These are phyloP conservation scores for Netelia fuscicornis DNA, from an alignment of 2,888 invertebrate species.

Conservation along the genomic window DNA sequence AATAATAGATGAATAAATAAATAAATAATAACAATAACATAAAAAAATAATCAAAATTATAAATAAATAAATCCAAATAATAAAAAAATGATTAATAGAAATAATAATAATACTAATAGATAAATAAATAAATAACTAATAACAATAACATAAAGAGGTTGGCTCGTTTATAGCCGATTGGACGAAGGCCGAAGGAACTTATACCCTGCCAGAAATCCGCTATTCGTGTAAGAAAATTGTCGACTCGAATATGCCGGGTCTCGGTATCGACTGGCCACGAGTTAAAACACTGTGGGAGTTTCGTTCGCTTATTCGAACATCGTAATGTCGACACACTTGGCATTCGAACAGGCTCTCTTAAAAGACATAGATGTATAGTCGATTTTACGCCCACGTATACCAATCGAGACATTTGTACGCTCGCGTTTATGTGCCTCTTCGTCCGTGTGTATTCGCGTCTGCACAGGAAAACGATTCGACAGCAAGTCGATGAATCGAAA, in stretches of 20 bases:
- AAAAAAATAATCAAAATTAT: too few species aligned
- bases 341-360: slow-evolving; percentile 37
- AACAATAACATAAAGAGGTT: neutral
- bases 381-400: slow-evolving; percentile 11
- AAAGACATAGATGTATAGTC: slow-evolving; percentile 14
- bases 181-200: slow-evolving; percentile 46
- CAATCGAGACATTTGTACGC: neutral
- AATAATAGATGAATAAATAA: too few species aligned
- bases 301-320: slow-evolving; percentile 39
- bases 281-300: slow-evolving; percentile 14
- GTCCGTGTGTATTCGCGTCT: slow-evolving; percentile 1
- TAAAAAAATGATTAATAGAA: too few species aligned
- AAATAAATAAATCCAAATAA: too few species aligned
- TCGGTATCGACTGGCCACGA: slow-evolving; percentile 1
- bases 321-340: slow-evolving; percentile 59
- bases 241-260: neutral
- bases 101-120: neutral
- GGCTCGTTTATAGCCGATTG: slow-evolving; percentile 33
- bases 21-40: too few species aligned
- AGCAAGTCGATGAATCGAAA: slow-evolving; percentile 65
- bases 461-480: slow-evolving; percentile 61
- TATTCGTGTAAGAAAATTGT: neutral
- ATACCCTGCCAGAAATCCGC: neutral
- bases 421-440: neutral
- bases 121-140: slow-evolving; percentile 2